A percentile compares a stretch with the other conserved stretches of the same genome.
phyloP scores from a whole-genome alignment of 37 sponge, comb jelly and placozoan genomes.

The Spongilla lacustris region DNA sequence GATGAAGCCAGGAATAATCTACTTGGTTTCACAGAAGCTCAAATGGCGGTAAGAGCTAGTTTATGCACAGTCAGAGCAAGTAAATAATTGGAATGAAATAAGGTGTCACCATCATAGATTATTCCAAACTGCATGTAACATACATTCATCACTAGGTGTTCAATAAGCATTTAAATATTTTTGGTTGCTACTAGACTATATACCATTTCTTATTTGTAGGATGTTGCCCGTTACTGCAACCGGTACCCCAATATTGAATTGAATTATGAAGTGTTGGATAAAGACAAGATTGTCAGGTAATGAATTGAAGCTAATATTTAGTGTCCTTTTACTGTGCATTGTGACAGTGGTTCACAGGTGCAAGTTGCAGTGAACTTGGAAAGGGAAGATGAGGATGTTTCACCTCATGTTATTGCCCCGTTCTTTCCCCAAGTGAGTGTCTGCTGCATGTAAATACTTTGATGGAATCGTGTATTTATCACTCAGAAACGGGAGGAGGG shows the following conservation, averaged over 20 bases:
- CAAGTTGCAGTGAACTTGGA: conserved; percentile 83
- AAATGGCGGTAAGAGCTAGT: conserved; percentile 80
- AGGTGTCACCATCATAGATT: too few species aligned
- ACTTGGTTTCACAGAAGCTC: conserved; percentile 78
- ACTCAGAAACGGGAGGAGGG: conserved; percentile 94
- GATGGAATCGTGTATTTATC: background rate
- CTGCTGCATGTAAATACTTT: background rate
- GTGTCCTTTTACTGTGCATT: background rate
- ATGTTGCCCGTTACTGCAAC: conserved; percentile 96
- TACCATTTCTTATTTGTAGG: conserved; percentile 27
- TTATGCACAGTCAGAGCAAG: too few species aligned
- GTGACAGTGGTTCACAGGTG: conserved; percentile 72
- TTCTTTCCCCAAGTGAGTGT: conserved; percentile 91
- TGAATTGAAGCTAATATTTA: background rate
- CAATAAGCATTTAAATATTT: too few species aligned
- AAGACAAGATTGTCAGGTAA: conserved; percentile 79
- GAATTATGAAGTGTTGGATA: conserved; percentile 72
- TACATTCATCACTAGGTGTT: too few species aligned
- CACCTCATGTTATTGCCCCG: conserved; percentile 95
- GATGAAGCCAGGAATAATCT: conserved; percentile 85
- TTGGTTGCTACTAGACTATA: background rate
- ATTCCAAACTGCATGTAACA: too few species aligned
- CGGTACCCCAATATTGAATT: conserved; percentile 98
- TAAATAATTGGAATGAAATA: too few species aligned
- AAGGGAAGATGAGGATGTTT: conserved; percentile 89